Conservation (phyloP, 1,140 invertebrate species). For the Nymphalis io region DNA sequence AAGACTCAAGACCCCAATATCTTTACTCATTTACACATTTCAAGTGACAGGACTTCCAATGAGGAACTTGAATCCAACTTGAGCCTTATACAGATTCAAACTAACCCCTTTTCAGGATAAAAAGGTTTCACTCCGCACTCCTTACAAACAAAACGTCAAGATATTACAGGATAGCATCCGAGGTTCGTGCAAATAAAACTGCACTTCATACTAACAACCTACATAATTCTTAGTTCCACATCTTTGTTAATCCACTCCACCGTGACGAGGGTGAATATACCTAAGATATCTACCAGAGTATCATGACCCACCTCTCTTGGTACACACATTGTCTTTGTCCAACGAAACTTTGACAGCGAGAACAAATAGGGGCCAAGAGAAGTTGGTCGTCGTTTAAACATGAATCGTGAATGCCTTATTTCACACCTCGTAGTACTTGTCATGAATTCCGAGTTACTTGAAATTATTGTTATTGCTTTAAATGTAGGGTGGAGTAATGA, state of each 20-base stretch:
- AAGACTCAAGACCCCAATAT: neutral
- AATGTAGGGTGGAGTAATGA: conserved; percentile 12
- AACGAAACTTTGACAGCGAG: conserved; percentile 12
- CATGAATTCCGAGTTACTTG: conserved; percentile 25
- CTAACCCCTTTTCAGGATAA: conserved; percentile 7
- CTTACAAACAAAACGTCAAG: conserved; percentile 1
- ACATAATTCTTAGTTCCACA: conserved; percentile 26
- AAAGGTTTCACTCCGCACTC: conserved; percentile 1
- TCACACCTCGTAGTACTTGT: conserved; percentile 27
- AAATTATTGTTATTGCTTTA: conserved; percentile 25
- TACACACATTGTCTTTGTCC: conserved; percentile 19
- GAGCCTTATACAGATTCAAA: neutral
- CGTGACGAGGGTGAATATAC: conserved; percentile 19
- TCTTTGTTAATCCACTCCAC: conserved; percentile 26
- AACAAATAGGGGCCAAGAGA: conserved; percentile 18
- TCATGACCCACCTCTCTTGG: conserved; percentile 14
- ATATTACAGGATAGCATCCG: conserved; percentile 1
- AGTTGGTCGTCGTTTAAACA: conserved; percentile 13
- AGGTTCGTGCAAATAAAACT: conserved; percentile 9
- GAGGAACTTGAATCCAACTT: conserved; percentile 1
- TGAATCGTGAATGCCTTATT: conserved; percentile 26
- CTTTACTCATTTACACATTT: neutral
- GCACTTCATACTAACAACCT: conserved; percentile 20
- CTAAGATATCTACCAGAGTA: conserved; percentile 21
- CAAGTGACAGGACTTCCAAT: conserved; percentile 10